Base-by-base conservation (phyloP, 2,113 vertebrate species). In the Cyprinodon tularosa region DNA sequence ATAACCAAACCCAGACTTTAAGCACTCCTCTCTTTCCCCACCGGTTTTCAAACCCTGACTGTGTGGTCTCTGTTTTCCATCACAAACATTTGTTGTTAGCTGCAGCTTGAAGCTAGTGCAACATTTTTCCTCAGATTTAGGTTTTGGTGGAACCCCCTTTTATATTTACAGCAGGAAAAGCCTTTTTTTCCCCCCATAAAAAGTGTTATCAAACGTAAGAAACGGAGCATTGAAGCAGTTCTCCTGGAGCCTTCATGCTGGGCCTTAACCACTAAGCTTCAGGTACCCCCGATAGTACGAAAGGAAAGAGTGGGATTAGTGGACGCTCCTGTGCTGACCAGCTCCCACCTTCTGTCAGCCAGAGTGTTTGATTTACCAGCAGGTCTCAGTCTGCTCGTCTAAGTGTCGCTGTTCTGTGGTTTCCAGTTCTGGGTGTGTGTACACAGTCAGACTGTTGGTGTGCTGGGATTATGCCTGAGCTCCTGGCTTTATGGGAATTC, bases 401-500 rank as follows among this genome's bases (percentile, higher is more conserved):
- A 76, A 80, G 80, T 80, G 86, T 90, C 92, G 70, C 84, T 69
- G 78, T 70, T 81, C 72, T 84, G 76, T 70, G 80, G 88, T 90
- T 91, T 88, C 83, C 66, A 86, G 67, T 78, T 86, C 74, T 84
- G 78, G 74, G 80, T 39, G 84, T 93, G 77, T 81, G 72, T 85
- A 70, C 40, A 74, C 39, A 83, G 82, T 10, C 62, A 73, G 83
- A 84, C 87, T 81, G 74, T 88, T 82, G 72, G 85, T 74, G 53
- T 37, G 5, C 85, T 74, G 80, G 74, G 71, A 90, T 91, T 88
- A 84, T 20, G 87, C 86, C 78, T 81, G 68, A 73, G 81, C 84
- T 80, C 69, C 67, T 79, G 64, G 78, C 63, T 92, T 95, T 94
- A 94, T 91, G 80, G 83, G 94, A 89, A 93, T 94, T 94, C 93